Base-by-base conservation (phyloP, 2,797 vertebrate genomes). In the Otus scops region DNA sequence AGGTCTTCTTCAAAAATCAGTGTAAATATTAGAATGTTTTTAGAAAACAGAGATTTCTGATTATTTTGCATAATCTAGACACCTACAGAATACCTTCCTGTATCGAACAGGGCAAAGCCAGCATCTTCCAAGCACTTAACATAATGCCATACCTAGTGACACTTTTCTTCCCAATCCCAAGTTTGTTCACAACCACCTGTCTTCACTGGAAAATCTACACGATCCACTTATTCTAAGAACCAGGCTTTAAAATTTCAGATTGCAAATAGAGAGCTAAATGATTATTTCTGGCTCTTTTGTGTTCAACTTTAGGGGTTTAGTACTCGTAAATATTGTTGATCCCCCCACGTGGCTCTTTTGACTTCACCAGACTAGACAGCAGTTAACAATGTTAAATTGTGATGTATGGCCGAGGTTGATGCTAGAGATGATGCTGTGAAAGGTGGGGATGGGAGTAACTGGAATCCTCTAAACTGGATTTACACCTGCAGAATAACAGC, bases 331-430 rank as follows among this genome's bases (percentile, higher is more conserved):
- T 77, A 30, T 9, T 45, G 20, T 45, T 60, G 38, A 45, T 23
- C 6, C 9, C 4, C 7, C 18, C 7, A 9, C 0, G 0, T 11
- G 50, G 24, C 39, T 83, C 20, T 53, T n/a, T 30, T 30, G 68
- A 30, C 17, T 84, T 87, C n/a, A 20, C 10, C 22, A 51, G 10
- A 14, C 9, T 24, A 3, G 5, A 14, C 18, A 50, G n/a, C 28
- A 50, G 23, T 54, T 50, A 30, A 36, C 5, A 26, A 3, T 38
- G 11, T 30, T n/a, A 45, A 92, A 36, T 16, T 50, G 27, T 77
- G 56, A 27, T 24, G 51, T 51, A 43, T 2, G 3, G 16, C 20
- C 41, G 43, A 11, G 9, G 13, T 18, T 64, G 27, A 19, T 47
- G 34, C 13, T 47, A 41, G 34, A 34, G 32, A 14, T 53, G 60